These are phyloP conservation scores for Uropetala carovei DNA, from an alignment of 2,888 invertebrate species.

Conservation along the genomic window DNA sequence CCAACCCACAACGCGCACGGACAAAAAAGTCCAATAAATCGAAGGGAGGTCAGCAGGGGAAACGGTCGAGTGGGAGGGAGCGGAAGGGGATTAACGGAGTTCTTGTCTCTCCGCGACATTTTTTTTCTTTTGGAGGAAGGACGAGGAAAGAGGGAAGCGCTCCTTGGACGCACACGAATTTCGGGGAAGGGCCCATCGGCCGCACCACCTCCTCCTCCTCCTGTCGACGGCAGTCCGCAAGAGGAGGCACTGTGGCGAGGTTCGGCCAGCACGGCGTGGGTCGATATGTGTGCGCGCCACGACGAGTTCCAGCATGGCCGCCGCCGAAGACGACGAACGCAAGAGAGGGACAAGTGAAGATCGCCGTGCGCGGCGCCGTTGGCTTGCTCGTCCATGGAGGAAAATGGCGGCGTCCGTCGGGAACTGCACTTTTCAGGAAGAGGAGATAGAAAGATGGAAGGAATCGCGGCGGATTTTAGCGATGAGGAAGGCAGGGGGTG, in stretches of 20 bases:
- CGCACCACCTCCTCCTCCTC: not conserved
- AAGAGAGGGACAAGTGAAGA: conserved; percentile 36
- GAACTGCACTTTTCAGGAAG: not conserved
- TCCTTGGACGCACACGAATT: conserved; percentile 18
- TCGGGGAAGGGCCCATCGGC: not conserved
- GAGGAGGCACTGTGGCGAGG: conserved; percentile 33
- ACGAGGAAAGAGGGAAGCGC: conserved; percentile 27
- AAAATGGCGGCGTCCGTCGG: conserved; percentile 52
- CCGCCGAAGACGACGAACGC: conserved; percentile 3
- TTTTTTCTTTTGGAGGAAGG: not conserved
- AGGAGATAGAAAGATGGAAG: not conserved
- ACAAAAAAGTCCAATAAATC: not conserved
- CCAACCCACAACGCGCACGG: not conserved
- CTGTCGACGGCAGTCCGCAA: conserved; percentile 29
- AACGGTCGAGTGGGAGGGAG: not conserved
- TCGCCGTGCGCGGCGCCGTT: conserved; percentile 5
- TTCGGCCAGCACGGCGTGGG: conserved; percentile 7
- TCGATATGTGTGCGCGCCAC: not conserved
- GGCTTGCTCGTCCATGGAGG: not conserved
- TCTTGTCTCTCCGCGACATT: conserved; percentile 42
- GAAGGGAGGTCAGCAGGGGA: not conserved
- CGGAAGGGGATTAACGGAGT: not conserved
- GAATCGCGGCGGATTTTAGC: not conserved
- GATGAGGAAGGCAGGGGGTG: not conserved
- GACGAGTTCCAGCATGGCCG: conserved; percentile 59